phyloP scores from a whole-genome alignment of 1,140 invertebrate species.

The Arion vulgaris region DNA sequence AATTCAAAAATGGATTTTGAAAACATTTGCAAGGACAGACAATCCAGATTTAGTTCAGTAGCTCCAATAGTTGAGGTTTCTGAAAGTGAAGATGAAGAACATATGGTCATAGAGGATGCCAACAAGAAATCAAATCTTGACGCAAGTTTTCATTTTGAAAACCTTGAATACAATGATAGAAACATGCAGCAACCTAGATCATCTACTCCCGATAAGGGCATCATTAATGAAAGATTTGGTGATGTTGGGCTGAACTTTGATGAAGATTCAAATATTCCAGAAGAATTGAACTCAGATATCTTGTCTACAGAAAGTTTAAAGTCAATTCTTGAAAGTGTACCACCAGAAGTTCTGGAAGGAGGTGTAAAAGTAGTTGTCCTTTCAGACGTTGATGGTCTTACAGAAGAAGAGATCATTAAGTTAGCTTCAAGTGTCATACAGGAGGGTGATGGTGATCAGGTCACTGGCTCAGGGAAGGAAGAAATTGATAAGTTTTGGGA shows the following conservation, averaged over 20 bases:
- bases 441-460: constrained; percentile 21
- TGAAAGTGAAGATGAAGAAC: constrained; percentile 26
- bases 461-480: not conserved
- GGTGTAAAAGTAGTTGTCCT: constrained; percentile 57
- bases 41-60: not conserved
- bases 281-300: constrained; percentile 11
- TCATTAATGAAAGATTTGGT: not conserved
- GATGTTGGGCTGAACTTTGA: not conserved
- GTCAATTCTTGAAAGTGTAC: constrained; percentile 40
- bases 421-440: constrained; percentile 49
- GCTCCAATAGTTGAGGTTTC: not conserved
- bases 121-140: constrained; percentile 4
- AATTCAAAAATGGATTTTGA: not conserved
- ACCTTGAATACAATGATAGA: not conserved
- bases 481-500: not conserved
- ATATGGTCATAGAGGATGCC: not conserved
- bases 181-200: not conserved
- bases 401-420: constrained; percentile 59
- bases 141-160: not conserved
- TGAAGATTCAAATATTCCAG: not conserved
- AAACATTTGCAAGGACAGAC: not conserved
- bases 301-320: constrained; percentile 31
- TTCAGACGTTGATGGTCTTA: constrained; percentile 50
- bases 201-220: not conserved
- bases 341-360: constrained; percentile 39